Evolutionary conservation across 2,888 invertebrate genomes (phyloP), one percentile per base, ranked within the genome.

Genomic region (Hesperia comma): DNA sequence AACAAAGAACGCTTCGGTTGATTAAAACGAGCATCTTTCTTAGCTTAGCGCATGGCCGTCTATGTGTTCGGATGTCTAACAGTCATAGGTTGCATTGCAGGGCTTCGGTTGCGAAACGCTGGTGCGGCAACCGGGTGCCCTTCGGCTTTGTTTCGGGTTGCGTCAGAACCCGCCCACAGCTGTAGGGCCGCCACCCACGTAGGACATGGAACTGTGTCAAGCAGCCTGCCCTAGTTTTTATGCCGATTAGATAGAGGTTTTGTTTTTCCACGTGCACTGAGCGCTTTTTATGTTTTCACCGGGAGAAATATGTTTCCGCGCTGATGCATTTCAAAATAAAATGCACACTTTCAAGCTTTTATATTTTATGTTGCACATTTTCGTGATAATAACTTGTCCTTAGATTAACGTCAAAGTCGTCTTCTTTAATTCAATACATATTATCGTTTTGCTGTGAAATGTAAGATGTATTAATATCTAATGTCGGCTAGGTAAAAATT

Each of bases 151-250:
- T 84, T 84, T 83, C 49, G 77, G 78, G 82, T 92, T 90, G 89
- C 90, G 90, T 89, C 88, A 83, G 80, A 73, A 77, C 78, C 82
- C 90, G 79, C 90, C 88, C 83, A 89, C 90, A 78, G 80, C 83
- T 82, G 81, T 82, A 85, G 85, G 85, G 83, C 83, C 79, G 81
- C 86, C 84, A 84, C 87, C 88, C 83, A 86, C 88, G 75, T 80
- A 80, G 83, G 84, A 82, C 82, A 84, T 85, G 83, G 58, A 86
- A 87, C 85, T 86, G 81, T 90, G 90, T 88, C 90, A 89, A 88
- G 86, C 82, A 77, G 83, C 76, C 73, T 86, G 89, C 80, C 87
- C 90, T 81, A 90, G 83, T 88, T 91, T 86, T 85, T 77, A 75
- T 75, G 74, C 78, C 76, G 78, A 79, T 79, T 76, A 75, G 72